Evolutionary conservation across 2,888 invertebrate genomes (phyloP).

Genomic region (Agonopterix alstromeriana): DNA sequence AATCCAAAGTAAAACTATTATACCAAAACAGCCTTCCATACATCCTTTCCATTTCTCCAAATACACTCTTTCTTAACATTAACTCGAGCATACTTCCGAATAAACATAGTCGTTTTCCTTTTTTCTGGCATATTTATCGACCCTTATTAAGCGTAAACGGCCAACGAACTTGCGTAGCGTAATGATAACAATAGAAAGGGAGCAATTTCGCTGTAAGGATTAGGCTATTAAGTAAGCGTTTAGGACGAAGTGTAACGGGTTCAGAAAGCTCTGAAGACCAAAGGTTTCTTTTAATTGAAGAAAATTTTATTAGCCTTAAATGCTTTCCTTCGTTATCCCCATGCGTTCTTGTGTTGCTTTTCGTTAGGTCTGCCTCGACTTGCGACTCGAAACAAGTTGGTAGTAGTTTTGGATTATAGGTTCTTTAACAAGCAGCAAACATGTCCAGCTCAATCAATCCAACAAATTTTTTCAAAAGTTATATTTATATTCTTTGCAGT

Average conservation of each 20-base stretch:
- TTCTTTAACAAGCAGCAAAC: too few species aligned
- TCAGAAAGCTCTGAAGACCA: not conserved
- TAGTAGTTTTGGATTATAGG: too few species aligned
- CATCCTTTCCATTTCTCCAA: too few species aligned
- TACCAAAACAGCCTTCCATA: too few species aligned
- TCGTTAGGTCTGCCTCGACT: not conserved
- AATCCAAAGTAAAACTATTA: too few species aligned
- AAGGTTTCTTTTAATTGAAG: not conserved
- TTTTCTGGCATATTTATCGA: slow-evolving; percentile 16
- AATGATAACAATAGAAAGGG: slow-evolving; percentile 15
- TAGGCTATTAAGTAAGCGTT: slow-evolving; percentile 2
- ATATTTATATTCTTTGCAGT: too few species aligned
- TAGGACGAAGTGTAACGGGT: not conserved
- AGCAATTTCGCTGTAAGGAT: slow-evolving; percentile 9
- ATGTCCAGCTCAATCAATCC: too few species aligned
- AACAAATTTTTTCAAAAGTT: too few species aligned
- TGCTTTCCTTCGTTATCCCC: not conserved
- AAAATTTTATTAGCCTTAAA: not conserved
- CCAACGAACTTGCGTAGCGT: slow-evolving; percentile 11
- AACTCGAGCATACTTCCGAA: slow-evolving; percentile 8
- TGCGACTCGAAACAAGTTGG: too few species aligned
- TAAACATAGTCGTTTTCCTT: slow-evolving; percentile 12
- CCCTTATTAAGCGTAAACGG: slow-evolving; percentile 16
- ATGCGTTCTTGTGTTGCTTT: not conserved
- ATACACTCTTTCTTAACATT: slow-evolving; percentile 2